Evolutionary conservation across 2,797 vertebrate species (phyloP).

Genomic region (Phataginus tricuspis): DNA sequence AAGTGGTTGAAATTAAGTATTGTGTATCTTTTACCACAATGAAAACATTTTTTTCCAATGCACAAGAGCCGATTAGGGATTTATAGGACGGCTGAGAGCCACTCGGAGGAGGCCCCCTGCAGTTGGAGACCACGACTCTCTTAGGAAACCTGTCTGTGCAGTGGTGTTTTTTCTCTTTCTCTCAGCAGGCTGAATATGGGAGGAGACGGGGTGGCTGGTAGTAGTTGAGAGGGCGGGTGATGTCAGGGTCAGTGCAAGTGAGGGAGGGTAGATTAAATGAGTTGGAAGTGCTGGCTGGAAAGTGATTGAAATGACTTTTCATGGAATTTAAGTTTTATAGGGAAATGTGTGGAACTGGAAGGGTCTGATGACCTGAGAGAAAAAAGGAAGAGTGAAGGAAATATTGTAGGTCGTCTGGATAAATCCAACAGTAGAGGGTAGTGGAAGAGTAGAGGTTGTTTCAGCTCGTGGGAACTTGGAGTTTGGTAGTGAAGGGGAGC

Average conservation of each 20-base stretch:
- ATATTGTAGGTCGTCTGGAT: neutral
- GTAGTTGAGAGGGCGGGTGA: neutral
- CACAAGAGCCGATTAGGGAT: neutral
- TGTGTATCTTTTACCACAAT: neutral
- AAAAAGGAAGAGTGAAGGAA: conserved; percentile 6
- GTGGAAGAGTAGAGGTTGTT: neutral
- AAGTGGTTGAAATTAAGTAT: conserved; percentile 31
- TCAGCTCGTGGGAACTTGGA: neutral
- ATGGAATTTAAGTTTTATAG: neutral
- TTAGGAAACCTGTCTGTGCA: neutral
- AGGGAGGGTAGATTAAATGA: neutral
- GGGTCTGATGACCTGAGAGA: neutral
- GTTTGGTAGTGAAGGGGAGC: neutral
- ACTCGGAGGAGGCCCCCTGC: neutral
- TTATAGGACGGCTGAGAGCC: neutral
- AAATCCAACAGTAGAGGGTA: neutral
- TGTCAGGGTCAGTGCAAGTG: neutral
- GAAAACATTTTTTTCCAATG: neutral
- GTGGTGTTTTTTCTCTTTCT: neutral
- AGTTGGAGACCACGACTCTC: neutral
- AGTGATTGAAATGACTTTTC: neutral
- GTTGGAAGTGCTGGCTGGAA: conserved; percentile 23
- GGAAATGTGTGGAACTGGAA: neutral
- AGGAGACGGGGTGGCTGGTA: neutral
- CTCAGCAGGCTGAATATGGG: neutral